A percentile compares a stretch with the other conserved stretches of the same genome.
phyloP scores from a whole-genome alignment of 2,113 vertebrate genomes.

The Chloropsis hardwickii region DNA sequence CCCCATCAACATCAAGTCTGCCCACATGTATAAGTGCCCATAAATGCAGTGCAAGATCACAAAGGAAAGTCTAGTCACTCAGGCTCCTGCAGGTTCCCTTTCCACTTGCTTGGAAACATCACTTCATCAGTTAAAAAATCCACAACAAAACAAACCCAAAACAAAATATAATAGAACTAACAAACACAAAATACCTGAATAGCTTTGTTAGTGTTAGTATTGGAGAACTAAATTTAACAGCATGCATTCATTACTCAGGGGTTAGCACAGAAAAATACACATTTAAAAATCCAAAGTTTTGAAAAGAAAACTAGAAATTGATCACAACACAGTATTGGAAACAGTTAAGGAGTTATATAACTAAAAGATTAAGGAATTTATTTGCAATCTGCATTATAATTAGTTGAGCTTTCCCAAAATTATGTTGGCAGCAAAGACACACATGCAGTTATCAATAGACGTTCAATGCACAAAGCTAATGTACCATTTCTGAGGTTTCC shows the following conservation, averaged over 20 bases:
- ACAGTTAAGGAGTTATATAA: not conserved
- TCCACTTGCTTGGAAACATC: not conserved
- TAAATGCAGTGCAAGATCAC: not conserved
- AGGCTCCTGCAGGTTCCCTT: not conserved
- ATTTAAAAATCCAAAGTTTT: not conserved
- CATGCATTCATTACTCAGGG: not conserved
- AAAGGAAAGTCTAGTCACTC: not conserved
- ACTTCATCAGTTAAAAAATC: not conserved
- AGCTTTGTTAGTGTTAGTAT: not conserved
- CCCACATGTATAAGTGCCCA: not conserved
- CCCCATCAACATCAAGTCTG: not conserved
- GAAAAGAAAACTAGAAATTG: not conserved
- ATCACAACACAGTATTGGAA: not conserved
- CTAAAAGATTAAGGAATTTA: not conserved
- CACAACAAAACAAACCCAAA: not conserved
- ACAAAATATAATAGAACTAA: not conserved
- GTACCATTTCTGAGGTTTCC: constrained; percentile 38
- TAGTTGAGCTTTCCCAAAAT: not conserved
- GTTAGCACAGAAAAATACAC: not conserved
- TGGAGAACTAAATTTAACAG: not conserved
- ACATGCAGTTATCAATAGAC: not conserved
- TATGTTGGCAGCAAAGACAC: not conserved
- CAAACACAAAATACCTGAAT: not conserved
- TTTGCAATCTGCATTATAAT: not conserved
- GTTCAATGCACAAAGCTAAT: not conserved